A percentile compares a stretch with the other conserved stretches of the same genome.
Evolutionary conservation across 2,113 vertebrate genomes (phyloP).

Genomic region (Illadopsis cleaveri): DNA sequence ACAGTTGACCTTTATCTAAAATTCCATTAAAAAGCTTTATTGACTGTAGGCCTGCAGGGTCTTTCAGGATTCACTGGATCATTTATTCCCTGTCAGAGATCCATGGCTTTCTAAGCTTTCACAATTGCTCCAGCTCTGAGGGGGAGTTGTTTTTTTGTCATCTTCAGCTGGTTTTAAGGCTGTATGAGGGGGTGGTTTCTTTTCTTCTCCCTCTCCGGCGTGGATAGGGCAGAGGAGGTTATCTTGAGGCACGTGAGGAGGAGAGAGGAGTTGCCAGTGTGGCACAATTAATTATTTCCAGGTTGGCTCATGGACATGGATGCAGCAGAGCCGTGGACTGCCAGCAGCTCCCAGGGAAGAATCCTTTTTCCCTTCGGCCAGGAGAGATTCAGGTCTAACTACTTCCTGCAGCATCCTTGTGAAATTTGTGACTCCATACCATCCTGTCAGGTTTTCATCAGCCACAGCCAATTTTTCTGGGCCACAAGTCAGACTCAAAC

Average conservation of each 20-base stretch:
- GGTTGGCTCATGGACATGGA: fast-evolving
- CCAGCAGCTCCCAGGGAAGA: background rate
- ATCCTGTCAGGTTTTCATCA: background rate
- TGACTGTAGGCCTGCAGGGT: conserved; percentile 20
- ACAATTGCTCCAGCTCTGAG: background rate
- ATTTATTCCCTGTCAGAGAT: conserved; percentile 25
- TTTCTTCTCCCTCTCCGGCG: background rate
- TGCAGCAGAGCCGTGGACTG: background rate
- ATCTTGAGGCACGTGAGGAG: background rate
- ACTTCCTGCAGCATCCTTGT: background rate
- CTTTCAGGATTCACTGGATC: conserved; percentile 40
- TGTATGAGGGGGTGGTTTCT: background rate
- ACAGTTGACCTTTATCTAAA: conserved; percentile 56
- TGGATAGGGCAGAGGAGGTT: background rate
- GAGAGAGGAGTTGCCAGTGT: background rate
- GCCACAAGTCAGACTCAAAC: background rate
- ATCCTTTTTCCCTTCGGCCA: background rate
- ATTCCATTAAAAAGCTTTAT: conserved; percentile 58
- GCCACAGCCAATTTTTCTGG: background rate
- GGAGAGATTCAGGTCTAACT: background rate
- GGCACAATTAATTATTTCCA: background rate
- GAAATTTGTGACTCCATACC: background rate
- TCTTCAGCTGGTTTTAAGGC: background rate
- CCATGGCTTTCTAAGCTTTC: background rate
- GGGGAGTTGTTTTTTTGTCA: background rate